Evolutionary conservation across 2,888 invertebrate genomes (phyloP).

Genomic region (Drosophila heteroneura): DNA sequence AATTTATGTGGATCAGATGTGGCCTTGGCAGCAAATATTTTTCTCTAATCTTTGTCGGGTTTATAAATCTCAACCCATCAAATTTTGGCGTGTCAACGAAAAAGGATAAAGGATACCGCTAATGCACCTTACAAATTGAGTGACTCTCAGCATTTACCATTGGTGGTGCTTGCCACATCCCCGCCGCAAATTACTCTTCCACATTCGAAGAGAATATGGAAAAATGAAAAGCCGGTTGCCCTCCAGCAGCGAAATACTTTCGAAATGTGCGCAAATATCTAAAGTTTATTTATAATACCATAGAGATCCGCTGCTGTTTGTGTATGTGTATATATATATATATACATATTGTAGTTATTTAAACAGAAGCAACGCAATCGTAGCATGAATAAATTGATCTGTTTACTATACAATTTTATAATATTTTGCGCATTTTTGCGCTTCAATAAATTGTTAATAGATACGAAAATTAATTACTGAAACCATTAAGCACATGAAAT

Average conservation of each 20-base stretch:
- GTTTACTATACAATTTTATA: constrained; percentile 37
- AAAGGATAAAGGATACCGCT: background rate
- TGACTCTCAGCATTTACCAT: background rate
- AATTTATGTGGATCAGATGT: background rate
- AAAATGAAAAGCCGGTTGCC: background rate
- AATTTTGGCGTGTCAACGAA: background rate
- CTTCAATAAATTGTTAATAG: constrained; percentile 34
- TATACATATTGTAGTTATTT: background rate
- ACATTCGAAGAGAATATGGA: background rate
- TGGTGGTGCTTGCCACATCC: background rate
- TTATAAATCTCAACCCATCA: background rate
- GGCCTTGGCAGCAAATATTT: background rate
- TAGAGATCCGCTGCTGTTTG: background rate
- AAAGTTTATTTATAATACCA: constrained; percentile 24
- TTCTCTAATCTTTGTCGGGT: background rate
- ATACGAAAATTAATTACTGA: constrained; percentile 33
- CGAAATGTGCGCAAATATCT: constrained; percentile 30
- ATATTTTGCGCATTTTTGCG: constrained; percentile 28
- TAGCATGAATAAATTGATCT: constrained; percentile 28
- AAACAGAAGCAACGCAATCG: constrained; percentile 3
- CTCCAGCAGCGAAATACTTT: constrained; percentile 10
- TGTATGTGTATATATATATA: background rate
- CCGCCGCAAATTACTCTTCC: background rate
- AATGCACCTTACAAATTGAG: background rate
- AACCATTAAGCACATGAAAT: constrained; percentile 39